Evolutionary conservation across 2,113 vertebrate species (phyloP).

Genomic region (Acanthisitta chloris): DNA sequence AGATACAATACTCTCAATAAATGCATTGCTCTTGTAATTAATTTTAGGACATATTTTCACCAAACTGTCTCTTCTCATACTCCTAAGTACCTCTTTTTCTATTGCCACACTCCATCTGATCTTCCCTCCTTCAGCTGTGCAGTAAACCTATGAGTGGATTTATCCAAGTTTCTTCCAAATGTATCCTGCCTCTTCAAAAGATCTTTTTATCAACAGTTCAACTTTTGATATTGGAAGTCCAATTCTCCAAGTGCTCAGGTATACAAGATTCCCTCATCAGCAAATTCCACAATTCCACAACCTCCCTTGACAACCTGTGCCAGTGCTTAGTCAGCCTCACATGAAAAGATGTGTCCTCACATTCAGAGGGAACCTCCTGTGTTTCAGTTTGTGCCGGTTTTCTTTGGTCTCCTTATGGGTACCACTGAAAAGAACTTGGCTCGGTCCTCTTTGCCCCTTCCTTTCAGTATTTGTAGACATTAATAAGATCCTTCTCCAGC

Average conservation of each 20-base stretch:
- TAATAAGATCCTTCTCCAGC: neutral
- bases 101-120: neutral
- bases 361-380: neutral
- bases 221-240: neutral
- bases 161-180: neutral
- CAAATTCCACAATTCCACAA: too few species aligned
- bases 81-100: neutral
- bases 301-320: fast-evolving
- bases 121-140: neutral
- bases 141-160: neutral
- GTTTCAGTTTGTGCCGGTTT: neutral
- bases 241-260: neutral
- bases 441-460: neutral
- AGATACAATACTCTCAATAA: neutral
- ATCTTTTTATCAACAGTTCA: neutral
- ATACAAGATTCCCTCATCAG: neutral
- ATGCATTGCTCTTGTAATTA: neutral
- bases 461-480: neutral
- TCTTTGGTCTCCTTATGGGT: neutral
- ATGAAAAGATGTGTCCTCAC: neutral
- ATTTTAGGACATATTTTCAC: neutral
- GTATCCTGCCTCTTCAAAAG: neutral
- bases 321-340: neutral
- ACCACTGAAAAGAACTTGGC: neutral
- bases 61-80: neutral